Evolutionary conservation across 2,797 vertebrate species (phyloP).

Genomic region (Eleutherodactylus coqui): DNA sequence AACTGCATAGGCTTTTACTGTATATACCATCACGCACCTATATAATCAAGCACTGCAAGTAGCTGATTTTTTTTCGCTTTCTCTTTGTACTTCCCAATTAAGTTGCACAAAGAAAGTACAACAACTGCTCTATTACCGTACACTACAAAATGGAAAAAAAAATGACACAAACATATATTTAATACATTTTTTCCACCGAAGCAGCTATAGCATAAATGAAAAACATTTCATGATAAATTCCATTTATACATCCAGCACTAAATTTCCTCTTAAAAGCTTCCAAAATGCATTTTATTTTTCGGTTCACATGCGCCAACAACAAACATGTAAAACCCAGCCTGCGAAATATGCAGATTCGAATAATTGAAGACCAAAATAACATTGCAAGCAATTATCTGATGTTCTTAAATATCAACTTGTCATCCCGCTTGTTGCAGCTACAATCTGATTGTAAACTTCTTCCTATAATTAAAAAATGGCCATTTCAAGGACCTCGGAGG

Average conservation of each 20-base stretch:
- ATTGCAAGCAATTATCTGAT: conserved; percentile 54
- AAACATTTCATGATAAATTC: conserved; percentile 14
- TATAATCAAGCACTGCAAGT: not conserved
- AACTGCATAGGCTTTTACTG: too few relatives aligned
- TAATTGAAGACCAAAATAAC: conserved; percentile 46
- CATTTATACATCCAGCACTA: conserved; percentile 3
- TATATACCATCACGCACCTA: not conserved
- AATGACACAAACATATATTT: not conserved
- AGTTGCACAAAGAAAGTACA: not conserved
- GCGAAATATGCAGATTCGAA: conserved; percentile 27
- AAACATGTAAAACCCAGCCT: conserved; percentile 25
- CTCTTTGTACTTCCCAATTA: not conserved
- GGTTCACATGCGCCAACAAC: not conserved
- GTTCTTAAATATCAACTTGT: conserved; percentile 51
- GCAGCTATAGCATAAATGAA: not conserved
- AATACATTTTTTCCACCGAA: not conserved
- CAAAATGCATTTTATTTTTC: conserved; percentile 35
- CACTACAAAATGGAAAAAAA: not conserved
- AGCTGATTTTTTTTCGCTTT: not conserved
- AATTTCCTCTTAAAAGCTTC: conserved; percentile 17
- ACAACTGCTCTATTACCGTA: not conserved
- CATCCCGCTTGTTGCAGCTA: conserved; percentile 46
- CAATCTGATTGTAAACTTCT: conserved; percentile 45
- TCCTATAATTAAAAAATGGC: conserved; percentile 58
- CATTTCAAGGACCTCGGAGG: conserved; percentile 42